Evolutionary conservation across 2,797 vertebrate genomes (phyloP).

Genomic region (Mastacembelus armatus): DNA sequence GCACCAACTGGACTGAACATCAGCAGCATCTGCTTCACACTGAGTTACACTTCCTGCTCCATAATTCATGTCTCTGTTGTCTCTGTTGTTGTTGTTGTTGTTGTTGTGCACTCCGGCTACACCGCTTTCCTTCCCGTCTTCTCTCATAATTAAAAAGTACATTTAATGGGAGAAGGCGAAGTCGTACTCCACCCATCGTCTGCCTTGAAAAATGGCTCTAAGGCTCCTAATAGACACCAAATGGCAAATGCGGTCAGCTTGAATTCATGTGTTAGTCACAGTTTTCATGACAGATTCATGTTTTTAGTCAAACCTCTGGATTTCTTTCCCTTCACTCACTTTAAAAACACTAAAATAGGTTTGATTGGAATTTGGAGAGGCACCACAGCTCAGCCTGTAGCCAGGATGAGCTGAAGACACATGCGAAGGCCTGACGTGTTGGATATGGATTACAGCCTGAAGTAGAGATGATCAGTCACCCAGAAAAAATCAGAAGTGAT

Average conservation of each 20-base stretch:
- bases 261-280: background rate
- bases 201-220: background rate
- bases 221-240: background rate
- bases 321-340: too few relatives aligned
- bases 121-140: background rate
- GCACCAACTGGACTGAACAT: conserved; percentile 34
- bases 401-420: conserved; percentile 13
- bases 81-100: too few relatives aligned
- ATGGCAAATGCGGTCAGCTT: background rate
- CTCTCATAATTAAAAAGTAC: conserved; percentile 21
- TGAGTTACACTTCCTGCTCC: conserved; percentile 28
- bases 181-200: background rate
- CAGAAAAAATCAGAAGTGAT: conserved; percentile 38
- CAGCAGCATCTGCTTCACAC: conserved; percentile 38
- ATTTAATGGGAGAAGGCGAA: conserved; percentile 2
- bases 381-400: background rate
- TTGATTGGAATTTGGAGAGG: conserved; percentile 1
- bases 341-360: background rate
- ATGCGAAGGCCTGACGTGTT: conserved; percentile 27
- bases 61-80: conserved; percentile 38
- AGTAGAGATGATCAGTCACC: conserved; percentile 42
- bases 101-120: conserved; percentile 6
- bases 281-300: background rate
- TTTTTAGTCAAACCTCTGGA: too few relatives aligned
- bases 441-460: conserved; percentile 33